These are phyloP conservation scores for Premnoplex brunnescens DNA, from an alignment of 2,797 vertebrate species.

Conservation along the genomic window DNA sequence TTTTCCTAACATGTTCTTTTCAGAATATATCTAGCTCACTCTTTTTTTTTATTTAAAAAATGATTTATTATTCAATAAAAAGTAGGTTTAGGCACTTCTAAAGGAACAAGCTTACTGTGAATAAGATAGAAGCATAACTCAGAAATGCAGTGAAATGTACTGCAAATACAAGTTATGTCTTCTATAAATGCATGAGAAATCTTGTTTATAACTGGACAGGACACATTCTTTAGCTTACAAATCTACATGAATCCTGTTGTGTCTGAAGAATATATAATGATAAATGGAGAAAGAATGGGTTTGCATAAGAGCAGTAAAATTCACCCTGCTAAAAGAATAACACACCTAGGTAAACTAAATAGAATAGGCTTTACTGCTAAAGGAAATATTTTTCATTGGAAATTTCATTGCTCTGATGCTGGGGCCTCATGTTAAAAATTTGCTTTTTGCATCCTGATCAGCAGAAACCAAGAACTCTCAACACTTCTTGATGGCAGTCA, in stretches of 20 bases:
- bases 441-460: background rate
- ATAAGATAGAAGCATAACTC: background rate
- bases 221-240: background rate
- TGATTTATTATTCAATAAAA: background rate
- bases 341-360: background rate
- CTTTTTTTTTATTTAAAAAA: background rate
- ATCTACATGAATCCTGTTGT: background rate
- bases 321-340: background rate
- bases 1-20: background rate
- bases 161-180: background rate
- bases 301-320: background rate
- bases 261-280: background rate
- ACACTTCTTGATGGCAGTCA: background rate
- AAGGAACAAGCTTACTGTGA: background rate
- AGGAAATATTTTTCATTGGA: background rate
- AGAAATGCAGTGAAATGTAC: background rate
- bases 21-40: background rate
- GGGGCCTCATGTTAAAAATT: background rate
- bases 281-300: background rate
- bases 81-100: background rate
- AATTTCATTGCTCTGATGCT: background rate
- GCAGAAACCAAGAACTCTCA: background rate
- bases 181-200: background rate
- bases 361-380: background rate
- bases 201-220: background rate